Percentiles rank a stretch among this genome's conserved stretches.
These are phyloP conservation scores for Hippopotamyrus pictus DNA, from an alignment of 2,797 vertebrate genomes.

Conservation along the genomic window DNA sequence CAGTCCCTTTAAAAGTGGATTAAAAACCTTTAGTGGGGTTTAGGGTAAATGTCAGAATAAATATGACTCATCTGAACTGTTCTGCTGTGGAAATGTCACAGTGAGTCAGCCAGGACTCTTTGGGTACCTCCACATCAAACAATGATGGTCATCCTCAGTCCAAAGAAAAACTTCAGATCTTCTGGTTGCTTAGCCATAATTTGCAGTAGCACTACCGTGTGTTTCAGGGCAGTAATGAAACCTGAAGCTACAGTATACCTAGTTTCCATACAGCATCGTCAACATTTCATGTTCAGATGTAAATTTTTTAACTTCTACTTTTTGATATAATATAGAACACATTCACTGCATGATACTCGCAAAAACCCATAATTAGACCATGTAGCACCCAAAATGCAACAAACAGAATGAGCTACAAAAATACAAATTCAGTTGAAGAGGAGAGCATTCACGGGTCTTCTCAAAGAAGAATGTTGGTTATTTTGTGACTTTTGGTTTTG, in stretches of 20 bases:
- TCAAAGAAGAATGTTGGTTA: neutral
- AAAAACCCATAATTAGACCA: neutral
- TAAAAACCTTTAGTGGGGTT: neutral
- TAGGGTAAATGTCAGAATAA: neutral
- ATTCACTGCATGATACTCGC: neutral
- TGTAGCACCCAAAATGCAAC: neutral
- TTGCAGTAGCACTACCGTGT: neutral
- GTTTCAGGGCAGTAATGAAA: neutral
- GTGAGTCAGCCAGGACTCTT: neutral
- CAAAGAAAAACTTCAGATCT: neutral
- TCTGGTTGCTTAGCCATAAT: neutral
- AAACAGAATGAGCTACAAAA: neutral
- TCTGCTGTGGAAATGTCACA: neutral
- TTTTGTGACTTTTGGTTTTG: neutral
- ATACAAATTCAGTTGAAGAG: neutral
- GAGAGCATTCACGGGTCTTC: neutral
- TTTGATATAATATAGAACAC: neutral
- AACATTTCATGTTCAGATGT: neutral
- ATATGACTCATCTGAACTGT: neutral
- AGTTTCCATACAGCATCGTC: neutral
- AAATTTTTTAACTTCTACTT: neutral
- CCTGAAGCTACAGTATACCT: neutral
- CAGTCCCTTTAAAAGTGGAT: neutral
- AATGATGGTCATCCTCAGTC: neutral
- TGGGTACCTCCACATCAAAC: neutral